These are phyloP conservation scores for Melanocharis versteri DNA, from an alignment of 2,113 vertebrate species.

Conservation along the genomic window DNA sequence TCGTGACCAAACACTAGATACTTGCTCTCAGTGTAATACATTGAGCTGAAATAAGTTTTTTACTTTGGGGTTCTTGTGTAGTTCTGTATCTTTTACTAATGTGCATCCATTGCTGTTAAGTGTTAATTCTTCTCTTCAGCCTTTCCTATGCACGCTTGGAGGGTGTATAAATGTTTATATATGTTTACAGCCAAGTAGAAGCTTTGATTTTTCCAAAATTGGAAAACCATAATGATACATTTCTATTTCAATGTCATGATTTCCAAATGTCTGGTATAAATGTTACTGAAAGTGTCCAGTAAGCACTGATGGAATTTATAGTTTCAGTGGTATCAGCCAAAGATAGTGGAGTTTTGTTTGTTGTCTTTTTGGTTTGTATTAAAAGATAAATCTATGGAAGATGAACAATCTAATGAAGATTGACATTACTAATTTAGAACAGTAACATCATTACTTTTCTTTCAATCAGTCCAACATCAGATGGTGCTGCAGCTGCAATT, in stretches of 20 bases:
- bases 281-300: neutral
- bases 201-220: neutral
- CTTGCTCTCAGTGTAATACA: neutral
- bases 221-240: neutral
- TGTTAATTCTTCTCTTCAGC: neutral
- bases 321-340: neutral
- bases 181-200: neutral
- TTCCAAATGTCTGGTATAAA: neutral
- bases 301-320: neutral
- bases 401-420: neutral
- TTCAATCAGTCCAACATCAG: slow-evolving; percentile 85
- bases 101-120: neutral
- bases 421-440: neutral
- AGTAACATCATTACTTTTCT: neutral
- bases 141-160: neutral
- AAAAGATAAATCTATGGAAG: neutral
- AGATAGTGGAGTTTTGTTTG: neutral
- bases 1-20: neutral
- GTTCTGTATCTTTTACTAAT: neutral
- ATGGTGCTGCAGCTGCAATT: slow-evolving; percentile 90
- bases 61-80: neutral
- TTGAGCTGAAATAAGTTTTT: neutral
- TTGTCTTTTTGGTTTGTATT: neutral
- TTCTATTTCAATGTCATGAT: neutral
- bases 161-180: neutral